Conservation (phyloP, 2,797 vertebrate species). For the Sternarchorhynchus goeldii region DNA sequence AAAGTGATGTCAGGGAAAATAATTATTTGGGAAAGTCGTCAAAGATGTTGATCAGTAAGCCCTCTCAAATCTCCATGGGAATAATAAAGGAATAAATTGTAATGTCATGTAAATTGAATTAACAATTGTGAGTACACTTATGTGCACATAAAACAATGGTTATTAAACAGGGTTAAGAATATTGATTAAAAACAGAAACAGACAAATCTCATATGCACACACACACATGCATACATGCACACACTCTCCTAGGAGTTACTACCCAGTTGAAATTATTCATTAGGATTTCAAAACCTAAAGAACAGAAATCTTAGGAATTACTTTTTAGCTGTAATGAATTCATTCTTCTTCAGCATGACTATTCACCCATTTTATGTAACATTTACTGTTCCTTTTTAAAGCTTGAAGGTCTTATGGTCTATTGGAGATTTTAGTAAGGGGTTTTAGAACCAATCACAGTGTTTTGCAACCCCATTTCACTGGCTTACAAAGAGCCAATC, state of each 20-base stretch:
- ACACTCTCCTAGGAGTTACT: constrained; percentile 63
- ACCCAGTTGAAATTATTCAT: constrained; percentile 69
- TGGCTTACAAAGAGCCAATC: constrained; percentile 6
- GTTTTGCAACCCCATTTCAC: not conserved
- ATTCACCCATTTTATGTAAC: constrained; percentile 25
- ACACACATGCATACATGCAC: constrained; percentile 37
- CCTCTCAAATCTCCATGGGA: constrained; percentile 1
- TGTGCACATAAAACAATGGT: constrained; percentile 21
- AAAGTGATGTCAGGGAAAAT: constrained; percentile 5
- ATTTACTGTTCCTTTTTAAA: constrained; percentile 15
- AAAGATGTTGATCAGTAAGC: constrained; percentile 31
- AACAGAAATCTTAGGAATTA: constrained; percentile 21
- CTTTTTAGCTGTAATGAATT: constrained; percentile 46
- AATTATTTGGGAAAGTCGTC: constrained; percentile 17
- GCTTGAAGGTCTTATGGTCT: constrained; percentile 9
- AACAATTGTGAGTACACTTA: constrained; percentile 22
- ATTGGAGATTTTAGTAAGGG: not conserved
- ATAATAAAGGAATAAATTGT: constrained; percentile 25
- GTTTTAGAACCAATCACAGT: not conserved
- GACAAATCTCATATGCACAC: constrained; percentile 11
- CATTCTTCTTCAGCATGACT: constrained; percentile 21
- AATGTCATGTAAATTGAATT: constrained; percentile 47
- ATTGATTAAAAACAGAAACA: constrained; percentile 52
- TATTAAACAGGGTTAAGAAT: constrained; percentile 29
- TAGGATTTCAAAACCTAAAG: constrained; percentile 60